Percentiles rank a stretch among this genome's conserved stretches.
phyloP scores from a whole-genome alignment of 2,113 vertebrate genomes.

The Orycteropus afer region DNA sequence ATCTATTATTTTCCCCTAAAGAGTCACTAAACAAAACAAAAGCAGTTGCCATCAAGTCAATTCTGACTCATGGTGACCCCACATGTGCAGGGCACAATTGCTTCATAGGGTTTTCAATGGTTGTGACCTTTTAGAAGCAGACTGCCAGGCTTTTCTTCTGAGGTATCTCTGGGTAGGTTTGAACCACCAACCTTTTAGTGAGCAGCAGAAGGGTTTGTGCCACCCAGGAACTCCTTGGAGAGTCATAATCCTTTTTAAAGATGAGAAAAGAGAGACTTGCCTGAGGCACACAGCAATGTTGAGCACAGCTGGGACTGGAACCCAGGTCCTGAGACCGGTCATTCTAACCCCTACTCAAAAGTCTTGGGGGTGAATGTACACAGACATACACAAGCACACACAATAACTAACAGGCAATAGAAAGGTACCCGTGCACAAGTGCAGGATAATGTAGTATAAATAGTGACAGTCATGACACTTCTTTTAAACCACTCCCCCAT shows the following conservation, averaged over 20 bases:
- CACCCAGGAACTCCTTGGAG: neutral
- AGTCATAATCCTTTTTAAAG: neutral
- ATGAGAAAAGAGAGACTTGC: neutral
- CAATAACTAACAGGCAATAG: accelerated
- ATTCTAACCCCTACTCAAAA: neutral
- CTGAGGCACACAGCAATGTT: neutral
- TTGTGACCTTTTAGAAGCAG: neutral
- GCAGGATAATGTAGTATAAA: neutral
- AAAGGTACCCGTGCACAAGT: neutral
- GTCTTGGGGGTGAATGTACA: neutral
- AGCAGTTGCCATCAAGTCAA: neutral
- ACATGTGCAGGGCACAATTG: neutral
- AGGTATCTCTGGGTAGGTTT: neutral
- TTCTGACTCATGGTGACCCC: neutral
- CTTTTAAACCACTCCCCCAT: neutral
- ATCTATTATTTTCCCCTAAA: neutral
- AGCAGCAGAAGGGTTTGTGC: neutral
- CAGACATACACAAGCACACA: too few relatives aligned
- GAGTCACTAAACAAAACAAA: neutral
- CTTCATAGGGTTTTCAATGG: neutral
- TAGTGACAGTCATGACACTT: neutral
- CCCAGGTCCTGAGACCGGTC: neutral
- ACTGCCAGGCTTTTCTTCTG: neutral
- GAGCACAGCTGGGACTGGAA: neutral
- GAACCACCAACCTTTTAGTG: neutral